phyloP scores from a whole-genome alignment of 2,888 invertebrate species.

The Emmelina monodactyla region DNA sequence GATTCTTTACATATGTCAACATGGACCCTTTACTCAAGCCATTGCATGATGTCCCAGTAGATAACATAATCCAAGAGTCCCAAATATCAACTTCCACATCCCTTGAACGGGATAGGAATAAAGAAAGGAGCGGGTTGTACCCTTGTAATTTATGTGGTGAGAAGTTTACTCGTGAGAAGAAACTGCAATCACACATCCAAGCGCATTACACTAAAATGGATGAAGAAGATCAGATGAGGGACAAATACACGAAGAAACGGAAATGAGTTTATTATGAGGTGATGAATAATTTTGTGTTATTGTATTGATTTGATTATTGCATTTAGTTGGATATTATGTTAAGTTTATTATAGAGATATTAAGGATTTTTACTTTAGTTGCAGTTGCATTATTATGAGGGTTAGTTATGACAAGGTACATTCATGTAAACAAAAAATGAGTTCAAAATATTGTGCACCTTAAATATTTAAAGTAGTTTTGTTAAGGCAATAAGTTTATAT shows the following conservation, averaged over 20 bases:
- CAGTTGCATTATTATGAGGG: not conserved
- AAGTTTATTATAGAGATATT: too few species aligned
- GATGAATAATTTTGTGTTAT: not conserved
- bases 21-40: conserved; percentile 51
- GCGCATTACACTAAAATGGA: conserved; percentile 50
- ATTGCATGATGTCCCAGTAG: conserved; percentile 48
- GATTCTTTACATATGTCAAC: conserved; percentile 53
- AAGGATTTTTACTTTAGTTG: not conserved
- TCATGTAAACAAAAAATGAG: too few species aligned
- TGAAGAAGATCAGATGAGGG: conserved; percentile 33
- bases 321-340: too few species aligned
- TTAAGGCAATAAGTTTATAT: too few species aligned
- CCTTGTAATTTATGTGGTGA: conserved; percentile 49
- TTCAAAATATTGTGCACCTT: too few species aligned
- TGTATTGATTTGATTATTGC: too few species aligned
- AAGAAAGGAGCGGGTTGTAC: conserved; percentile 29
- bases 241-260: conserved; percentile 21
- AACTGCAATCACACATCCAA: conserved; percentile 46
- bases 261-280: conserved; percentile 3
- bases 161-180: conserved; percentile 47
- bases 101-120: conserved; percentile 11
- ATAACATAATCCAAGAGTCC: conserved; percentile 53
- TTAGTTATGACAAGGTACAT: too few species aligned
- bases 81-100: conserved; percentile 47
- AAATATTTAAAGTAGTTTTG: too few species aligned